phyloP scores from a whole-genome alignment of 2,113 vertebrate genomes.

The Chauna torquata region DNA sequence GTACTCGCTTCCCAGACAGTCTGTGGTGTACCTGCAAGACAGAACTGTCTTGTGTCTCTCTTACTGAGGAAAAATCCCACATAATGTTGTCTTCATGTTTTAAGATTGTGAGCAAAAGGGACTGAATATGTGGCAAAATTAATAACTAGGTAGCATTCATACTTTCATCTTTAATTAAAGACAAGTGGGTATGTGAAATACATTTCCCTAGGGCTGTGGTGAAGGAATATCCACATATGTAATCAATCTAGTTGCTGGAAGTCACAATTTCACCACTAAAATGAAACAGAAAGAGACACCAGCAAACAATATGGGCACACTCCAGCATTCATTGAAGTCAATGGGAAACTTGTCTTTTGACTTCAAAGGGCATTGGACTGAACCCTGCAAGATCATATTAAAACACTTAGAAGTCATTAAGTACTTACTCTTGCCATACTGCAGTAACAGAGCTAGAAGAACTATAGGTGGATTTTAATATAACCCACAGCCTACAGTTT shows the following conservation, averaged over 20 bases:
- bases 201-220: background rate
- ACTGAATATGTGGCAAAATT: slow-evolving; percentile 21
- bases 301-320: background rate
- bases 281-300: background rate
- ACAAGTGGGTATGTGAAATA: slow-evolving; percentile 29
- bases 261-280: slow-evolving; percentile 27
- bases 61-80: background rate
- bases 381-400: background rate
- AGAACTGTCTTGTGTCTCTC: background rate
- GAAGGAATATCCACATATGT: slow-evolving; percentile 13
- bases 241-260: slow-evolving; percentile 50
- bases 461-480: slow-evolving; percentile 8
- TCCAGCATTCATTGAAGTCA: background rate
- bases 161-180: slow-evolving; percentile 48
- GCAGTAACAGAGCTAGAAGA: background rate
- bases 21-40: background rate
- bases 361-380: background rate
- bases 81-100: background rate
- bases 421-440: background rate
- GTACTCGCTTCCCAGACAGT: background rate
- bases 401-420: background rate
- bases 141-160: background rate
- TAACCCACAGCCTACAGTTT: background rate
- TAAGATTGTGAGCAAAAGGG: background rate
- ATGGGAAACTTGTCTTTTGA: background rate